A percentile compares a stretch with the other conserved stretches of the same genome.
Conservation (phyloP, 2,797 vertebrate genomes). For the Gadopsis marmoratus region DNA sequence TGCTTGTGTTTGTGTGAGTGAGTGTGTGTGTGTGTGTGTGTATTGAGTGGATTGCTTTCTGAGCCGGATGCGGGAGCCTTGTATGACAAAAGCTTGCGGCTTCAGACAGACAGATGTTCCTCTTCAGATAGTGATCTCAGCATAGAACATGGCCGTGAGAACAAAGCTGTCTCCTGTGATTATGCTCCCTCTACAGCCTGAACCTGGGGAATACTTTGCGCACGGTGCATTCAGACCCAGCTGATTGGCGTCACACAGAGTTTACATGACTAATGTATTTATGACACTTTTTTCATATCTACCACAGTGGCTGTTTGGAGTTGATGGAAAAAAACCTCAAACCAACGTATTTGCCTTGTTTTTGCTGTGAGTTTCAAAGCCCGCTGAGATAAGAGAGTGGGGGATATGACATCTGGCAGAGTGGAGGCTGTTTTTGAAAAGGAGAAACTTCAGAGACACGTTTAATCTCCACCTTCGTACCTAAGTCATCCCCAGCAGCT, state of each 20-base stretch:
- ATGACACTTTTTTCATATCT: constrained; percentile 68
- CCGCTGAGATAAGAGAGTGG: constrained; percentile 57
- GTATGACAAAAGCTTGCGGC: constrained; percentile 64
- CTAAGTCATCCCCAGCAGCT: constrained; percentile 74
- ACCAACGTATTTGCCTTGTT: constrained; percentile 68
- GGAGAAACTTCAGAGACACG: constrained; percentile 70
- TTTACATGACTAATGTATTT: constrained; percentile 71
- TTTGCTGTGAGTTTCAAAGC: constrained; percentile 62
- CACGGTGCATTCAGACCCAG: constrained; percentile 53
- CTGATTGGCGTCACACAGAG: constrained; percentile 64
- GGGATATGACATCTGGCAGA: constrained; percentile 72
- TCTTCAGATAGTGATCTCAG: constrained; percentile 73
- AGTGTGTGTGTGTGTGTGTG: constrained; percentile 26
- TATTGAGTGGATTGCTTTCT: constrained; percentile 63
- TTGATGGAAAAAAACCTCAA: constrained; percentile 23
- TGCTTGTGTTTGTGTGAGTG: not conserved
- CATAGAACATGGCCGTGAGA: constrained; percentile 67
- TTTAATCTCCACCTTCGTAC: constrained; percentile 75
- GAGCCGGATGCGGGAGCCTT: constrained; percentile 56
- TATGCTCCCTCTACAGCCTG: constrained; percentile 54
- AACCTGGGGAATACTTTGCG: constrained; percentile 68
- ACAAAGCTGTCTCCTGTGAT: constrained; percentile 70
- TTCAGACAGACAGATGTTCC: constrained; percentile 79
- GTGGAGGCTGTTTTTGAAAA: constrained; percentile 68
- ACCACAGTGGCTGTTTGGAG: constrained; percentile 54